These are phyloP conservation scores for Sesamia inferens DNA, from an alignment of 2,888 invertebrate species.

Conservation along the genomic window DNA sequence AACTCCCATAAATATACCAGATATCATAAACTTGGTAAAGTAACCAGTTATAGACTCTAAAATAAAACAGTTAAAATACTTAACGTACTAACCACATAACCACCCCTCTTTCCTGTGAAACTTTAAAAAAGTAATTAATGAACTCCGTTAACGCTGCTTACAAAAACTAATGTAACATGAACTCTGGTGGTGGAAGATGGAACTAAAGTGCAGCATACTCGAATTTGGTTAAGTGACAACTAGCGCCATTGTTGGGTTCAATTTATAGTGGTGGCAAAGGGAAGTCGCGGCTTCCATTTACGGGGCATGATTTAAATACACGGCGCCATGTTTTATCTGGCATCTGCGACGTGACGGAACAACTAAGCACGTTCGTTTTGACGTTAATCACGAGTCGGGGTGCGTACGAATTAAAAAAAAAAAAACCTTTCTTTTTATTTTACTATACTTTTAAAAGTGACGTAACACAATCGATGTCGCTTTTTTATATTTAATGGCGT, in stretches of 20 bases:
- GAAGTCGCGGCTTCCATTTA: slow-evolving; percentile 74
- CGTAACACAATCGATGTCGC: slow-evolving; percentile 20
- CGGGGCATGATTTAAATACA: slow-evolving; percentile 84
- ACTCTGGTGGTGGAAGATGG: slow-evolving; percentile 55
- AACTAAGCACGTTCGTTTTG: slow-evolving; percentile 74
- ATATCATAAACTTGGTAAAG: slow-evolving; percentile 54
- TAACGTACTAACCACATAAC: slow-evolving; percentile 61
- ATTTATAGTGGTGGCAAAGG: slow-evolving; percentile 68
- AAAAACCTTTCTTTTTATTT: slow-evolving; percentile 36
- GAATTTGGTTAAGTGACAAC: slow-evolving; percentile 56
- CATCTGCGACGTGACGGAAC: slow-evolving; percentile 83
- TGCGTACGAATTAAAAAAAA: slow-evolving; percentile 62
- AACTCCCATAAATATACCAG: slow-evolving; percentile 49
- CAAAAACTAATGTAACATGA: slow-evolving; percentile 66
- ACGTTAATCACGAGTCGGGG: slow-evolving; percentile 66
- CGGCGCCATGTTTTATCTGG: slow-evolving; percentile 83
- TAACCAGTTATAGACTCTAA: slow-evolving; percentile 45
- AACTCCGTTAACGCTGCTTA: slow-evolving; percentile 73
- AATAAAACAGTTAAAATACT: slow-evolving; percentile 55
- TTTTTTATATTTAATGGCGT: neutral
- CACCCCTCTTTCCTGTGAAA: slow-evolving; percentile 74
- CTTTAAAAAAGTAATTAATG: slow-evolving; percentile 84
- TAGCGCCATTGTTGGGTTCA: slow-evolving; percentile 67
- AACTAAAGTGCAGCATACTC: slow-evolving; percentile 48
- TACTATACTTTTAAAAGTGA: slow-evolving; percentile 23